A percentile compares a stretch with the other conserved stretches of the same genome.
phyloP scores from a whole-genome alignment of 2,113 vertebrate species.

The Procapra przewalskii region DNA sequence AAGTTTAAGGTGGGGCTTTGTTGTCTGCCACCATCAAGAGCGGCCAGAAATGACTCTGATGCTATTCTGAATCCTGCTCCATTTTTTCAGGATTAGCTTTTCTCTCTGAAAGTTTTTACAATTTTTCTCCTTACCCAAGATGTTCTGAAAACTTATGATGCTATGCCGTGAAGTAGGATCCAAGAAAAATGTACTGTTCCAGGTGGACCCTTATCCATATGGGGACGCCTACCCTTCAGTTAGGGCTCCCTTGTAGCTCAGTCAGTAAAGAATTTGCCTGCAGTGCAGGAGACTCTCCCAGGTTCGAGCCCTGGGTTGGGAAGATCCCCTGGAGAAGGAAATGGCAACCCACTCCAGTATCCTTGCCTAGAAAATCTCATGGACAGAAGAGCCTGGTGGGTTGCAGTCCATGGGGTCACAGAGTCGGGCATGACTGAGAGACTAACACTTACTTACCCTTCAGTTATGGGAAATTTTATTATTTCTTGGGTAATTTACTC shows the following conservation, averaged over 20 bases:
- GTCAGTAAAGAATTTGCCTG: too few species aligned
- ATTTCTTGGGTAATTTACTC: neutral
- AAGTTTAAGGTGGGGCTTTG: neutral
- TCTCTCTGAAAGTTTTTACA: neutral
- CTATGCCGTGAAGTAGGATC: neutral
- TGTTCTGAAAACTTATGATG: neutral
- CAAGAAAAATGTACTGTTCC: neutral
- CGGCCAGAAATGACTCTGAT: neutral
- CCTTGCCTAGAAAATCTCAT: too few species aligned
- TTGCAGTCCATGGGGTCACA: too few species aligned
- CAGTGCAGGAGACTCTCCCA: too few species aligned
- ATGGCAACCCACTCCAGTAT: too few species aligned
- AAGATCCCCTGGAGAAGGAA: too few species aligned
- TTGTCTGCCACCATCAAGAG: neutral
- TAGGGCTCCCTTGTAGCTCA: too few species aligned
- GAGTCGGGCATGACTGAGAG: too few species aligned
- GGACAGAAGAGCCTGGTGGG: too few species aligned
- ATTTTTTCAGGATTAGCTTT: neutral
- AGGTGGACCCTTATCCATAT: neutral
- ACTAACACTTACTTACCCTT: neutral
- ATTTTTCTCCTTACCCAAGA: neutral
- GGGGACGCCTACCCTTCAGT: neutral
- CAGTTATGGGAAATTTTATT: neutral
- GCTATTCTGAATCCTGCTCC: neutral
- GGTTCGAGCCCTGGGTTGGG: too few species aligned